Conservation (phyloP, 1,140 invertebrate species). For the Zaprionus ornatus region DNA sequence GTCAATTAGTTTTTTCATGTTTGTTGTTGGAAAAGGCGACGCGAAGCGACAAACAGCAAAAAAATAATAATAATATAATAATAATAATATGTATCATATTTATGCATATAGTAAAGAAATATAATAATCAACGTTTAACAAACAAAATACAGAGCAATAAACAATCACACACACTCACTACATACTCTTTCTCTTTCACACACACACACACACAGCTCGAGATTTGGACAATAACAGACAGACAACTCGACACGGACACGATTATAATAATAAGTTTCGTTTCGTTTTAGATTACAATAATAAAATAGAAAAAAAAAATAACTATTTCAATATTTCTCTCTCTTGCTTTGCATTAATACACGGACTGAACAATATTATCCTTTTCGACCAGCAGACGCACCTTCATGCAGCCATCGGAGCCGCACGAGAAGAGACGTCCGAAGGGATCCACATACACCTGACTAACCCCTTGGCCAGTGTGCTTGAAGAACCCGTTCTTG, state of each 20-base stretch:
- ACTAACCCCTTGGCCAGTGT: conserved; percentile 97
- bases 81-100: conserved; percentile 42
- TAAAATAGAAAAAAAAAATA: not conserved
- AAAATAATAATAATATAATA: conserved; percentile 24
- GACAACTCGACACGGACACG: conserved; percentile 8
- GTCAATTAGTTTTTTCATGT: conserved; percentile 36
- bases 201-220: conserved; percentile 4
- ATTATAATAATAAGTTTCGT: conserved; percentile 11
- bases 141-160: conserved; percentile 56
- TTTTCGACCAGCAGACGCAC: conserved; percentile 92
- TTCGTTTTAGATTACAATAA: conserved; percentile 2
- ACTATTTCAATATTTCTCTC: conserved; percentile 14
- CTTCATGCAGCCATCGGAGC: conserved; percentile 99
- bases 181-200: not conserved
- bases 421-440: conserved; percentile 97
- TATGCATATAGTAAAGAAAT: conserved; percentile 56
- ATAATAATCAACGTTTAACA: conserved; percentile 77
- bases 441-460: conserved; percentile 95
- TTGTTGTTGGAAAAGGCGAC: conserved; percentile 35
- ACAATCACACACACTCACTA: not conserved
- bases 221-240: not conserved
- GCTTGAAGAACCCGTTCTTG: conserved; percentile 96
- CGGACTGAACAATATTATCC: conserved; percentile 77
- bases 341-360: conserved; percentile 65
- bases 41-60: conserved; percentile 19